Conservation (phyloP, 2,888 invertebrate species). For the Lithophane ornitopus region DNA sequence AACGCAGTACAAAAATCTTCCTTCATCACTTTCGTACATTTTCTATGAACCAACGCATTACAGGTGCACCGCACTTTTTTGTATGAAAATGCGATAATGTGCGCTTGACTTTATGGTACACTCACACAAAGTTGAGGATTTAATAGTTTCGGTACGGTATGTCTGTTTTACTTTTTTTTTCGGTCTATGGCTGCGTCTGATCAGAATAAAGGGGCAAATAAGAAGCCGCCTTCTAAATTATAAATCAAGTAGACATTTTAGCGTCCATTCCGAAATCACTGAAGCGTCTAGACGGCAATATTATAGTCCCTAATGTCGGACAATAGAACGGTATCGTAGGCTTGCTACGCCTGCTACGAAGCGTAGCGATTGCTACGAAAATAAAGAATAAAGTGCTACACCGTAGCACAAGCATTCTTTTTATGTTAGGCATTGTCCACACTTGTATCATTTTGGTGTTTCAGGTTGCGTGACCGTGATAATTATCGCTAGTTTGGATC, state of each 20-base stretch:
- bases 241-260: neutral
- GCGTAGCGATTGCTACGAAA: slow-evolving; percentile 43
- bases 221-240: neutral
- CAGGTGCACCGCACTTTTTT: too few species aligned
- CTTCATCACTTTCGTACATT: too few species aligned
- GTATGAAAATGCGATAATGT: too few species aligned
- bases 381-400: slow-evolving; percentile 31
- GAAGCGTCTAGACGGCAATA: slow-evolving; percentile 32
- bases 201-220: neutral
- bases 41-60: too few species aligned
- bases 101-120: too few species aligned
- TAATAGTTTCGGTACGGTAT: too few species aligned
- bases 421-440: neutral
- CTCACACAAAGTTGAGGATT: too few species aligned
- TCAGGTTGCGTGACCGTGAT: neutral
- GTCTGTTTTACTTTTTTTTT: neutral
- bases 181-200: neutral
- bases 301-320: slow-evolving; percentile 4
- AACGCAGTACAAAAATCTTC: too few species aligned
- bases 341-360: slow-evolving; percentile 58
- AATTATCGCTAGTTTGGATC: neutral
- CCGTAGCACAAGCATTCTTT: slow-evolving; percentile 6
- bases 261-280: slow-evolving; percentile 17
- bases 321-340: slow-evolving; percentile 26
- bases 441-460: neutral